Evolutionary conservation across 2,113 vertebrate genomes (phyloP), one percentile per base, ranked within the genome.

Genomic region (Athene cunicularia): DNA sequence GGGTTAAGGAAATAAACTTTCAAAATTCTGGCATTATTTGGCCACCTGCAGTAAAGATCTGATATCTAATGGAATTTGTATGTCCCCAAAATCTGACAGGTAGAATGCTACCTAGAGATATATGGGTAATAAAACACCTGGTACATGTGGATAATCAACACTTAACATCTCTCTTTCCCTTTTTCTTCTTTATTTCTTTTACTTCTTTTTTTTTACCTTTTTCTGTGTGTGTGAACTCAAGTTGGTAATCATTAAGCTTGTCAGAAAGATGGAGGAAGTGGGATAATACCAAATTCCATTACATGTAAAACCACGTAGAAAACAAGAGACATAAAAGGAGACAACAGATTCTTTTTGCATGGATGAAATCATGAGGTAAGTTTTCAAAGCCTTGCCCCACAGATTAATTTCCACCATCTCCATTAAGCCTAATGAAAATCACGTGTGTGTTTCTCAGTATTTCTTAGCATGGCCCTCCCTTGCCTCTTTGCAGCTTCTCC

Each of bases 11-110:
- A 30, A 70, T 93, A 91, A 96, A 95, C 45, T 15, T 86, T 49
- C 33, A 75, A 21, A 67, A 86, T 80, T 96, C 93, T 96, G 96
- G 80, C 45, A 50, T 95, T 97, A 82, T 96, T 96, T 92, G 62
- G 32, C 62, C 58, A 85, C 43, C 59, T 93, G 30, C 47, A 67
- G 88, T 96, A 93, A 96, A 88, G 70, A 95, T 80, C 62, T 94
- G 71, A 28, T 90, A 67, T 73, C 20, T 95, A 76, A 95, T 85
- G 80, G 96, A 88, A 96, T 95, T 66, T 94, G 10, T 96, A 11
- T 93, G 70, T 77, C 86, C 66, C 75, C 81, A 87, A 52, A 89
- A 88, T 93, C 82, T 89, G 89, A 91, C 68, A 59, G 80, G 53
- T 96, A 86, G 75, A 90, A 91, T 90, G 80, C 88, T 90, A 66